phyloP scores from a whole-genome alignment of 2,797 vertebrate genomes.

The Aldrovandia affinis region DNA sequence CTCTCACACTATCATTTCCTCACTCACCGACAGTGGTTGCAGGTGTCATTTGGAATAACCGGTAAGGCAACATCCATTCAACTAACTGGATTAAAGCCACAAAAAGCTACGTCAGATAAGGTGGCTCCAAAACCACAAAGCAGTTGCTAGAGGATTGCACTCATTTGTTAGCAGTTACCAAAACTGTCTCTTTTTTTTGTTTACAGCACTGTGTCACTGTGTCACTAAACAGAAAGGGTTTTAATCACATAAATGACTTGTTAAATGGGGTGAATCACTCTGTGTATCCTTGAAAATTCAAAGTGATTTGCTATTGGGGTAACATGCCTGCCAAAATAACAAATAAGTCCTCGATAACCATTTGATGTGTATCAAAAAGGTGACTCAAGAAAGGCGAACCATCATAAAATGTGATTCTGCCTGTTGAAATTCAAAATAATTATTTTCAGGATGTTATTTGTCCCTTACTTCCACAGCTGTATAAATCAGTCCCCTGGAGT shows the following conservation, averaged over 20 bases:
- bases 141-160: not conserved
- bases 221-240: not conserved
- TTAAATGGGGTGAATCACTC: not conserved
- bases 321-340: not conserved
- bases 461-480: not conserved
- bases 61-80: not conserved
- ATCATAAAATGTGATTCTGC: not conserved
- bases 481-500: not conserved
- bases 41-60: not conserved
- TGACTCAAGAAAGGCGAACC: not conserved
- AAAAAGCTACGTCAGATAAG: not conserved
- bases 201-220: not conserved
- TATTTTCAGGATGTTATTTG: not conserved
- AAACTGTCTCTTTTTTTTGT: not conserved
- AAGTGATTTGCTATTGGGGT: not conserved
- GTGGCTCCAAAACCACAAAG: not conserved
- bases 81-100: not conserved
- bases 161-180: not conserved
- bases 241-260: not conserved
- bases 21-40: not conserved
- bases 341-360: not conserved
- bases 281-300: not conserved
- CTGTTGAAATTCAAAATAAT: not conserved
- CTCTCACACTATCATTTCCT: not conserved
- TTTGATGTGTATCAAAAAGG: not conserved